These are phyloP conservation scores for Hippoglossus hippoglossus DNA, from an alignment of 2,797 vertebrate species.

Conservation along the genomic window DNA sequence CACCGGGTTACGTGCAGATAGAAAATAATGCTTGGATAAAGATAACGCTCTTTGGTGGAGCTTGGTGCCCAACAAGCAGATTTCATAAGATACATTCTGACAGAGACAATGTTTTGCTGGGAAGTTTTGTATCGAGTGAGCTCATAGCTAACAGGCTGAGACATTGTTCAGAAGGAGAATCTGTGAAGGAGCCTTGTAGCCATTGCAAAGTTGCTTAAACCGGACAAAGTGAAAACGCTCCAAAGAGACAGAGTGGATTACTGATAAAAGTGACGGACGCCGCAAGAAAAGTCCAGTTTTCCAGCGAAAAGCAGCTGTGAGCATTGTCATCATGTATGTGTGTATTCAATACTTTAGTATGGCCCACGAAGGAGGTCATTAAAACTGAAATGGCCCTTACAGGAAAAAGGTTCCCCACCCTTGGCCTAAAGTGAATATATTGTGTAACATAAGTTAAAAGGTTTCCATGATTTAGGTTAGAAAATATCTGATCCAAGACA, in stretches of 20 bases:
- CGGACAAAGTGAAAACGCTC: not conserved
- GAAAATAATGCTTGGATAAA: too few relatives aligned
- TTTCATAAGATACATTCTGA: too few relatives aligned
- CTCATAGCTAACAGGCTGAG: not conserved
- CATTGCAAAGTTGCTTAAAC: too few relatives aligned
- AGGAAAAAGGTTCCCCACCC: not conserved
- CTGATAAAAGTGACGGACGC: not conserved
- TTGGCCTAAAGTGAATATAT: not conserved
- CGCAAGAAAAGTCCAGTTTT: not conserved
- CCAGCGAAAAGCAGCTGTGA: not conserved
- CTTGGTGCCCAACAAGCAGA: too few relatives aligned
- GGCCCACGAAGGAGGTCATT: not conserved
- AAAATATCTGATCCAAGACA: conserved; percentile 5
- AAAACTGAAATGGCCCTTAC: not conserved
- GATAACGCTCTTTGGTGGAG: not conserved
- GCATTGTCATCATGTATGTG: not conserved
- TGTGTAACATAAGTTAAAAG: not conserved
- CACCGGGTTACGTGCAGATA: too few relatives aligned
- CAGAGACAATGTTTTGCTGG: too few relatives aligned
- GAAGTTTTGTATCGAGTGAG: too few relatives aligned
- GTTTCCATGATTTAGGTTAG: not conserved
- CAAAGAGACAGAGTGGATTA: not conserved
- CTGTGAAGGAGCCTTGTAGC: not conserved
- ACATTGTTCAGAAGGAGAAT: not conserved
- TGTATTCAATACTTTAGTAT: not conserved